Base-by-base conservation (phyloP, 2,797 vertebrate genomes). In the Momotus momota region DNA sequence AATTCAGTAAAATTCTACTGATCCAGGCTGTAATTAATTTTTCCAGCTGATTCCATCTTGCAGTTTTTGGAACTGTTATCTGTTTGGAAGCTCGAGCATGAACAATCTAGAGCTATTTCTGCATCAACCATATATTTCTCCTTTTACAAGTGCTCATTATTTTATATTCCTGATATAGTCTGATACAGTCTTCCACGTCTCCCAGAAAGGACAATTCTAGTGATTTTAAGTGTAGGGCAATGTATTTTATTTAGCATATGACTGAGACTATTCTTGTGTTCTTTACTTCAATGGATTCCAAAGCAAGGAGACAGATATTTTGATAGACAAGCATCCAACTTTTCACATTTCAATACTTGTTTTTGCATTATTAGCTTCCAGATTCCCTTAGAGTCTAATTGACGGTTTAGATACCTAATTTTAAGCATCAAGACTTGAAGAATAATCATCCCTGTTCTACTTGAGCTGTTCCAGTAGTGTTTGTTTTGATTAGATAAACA, bases 401-500 rank as follows among this genome's bases (percentile, higher is more conserved):
- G 38, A 86, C 81, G 43, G 82, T 91, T 96, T 80, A 95, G 64
- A 80, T 77, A 45, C 23, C 10, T n/a, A 71, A 88, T 95, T 93
- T 91, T 78, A 80, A 87, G 25, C 52, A 85, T 49, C n/a, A 48
- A 88, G 51, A 77, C 60, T 66, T 52, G 27, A 81, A 86, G 49
- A 88, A 90, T 67, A 89, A 89, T 85, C 35, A 73, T 45, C 41
- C 14, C 10, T 58, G 29, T 93, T 91, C 84, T 92, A 77, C 81
- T 80, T 70, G 65, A 92, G 48, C 31, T 89, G 45, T 89, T 91
- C 79, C 86, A 78, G 60, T 52, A 83, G 69, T 54, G 61, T 85
- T 82, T 95, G 84, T 89, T 89, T 95, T 91, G 81, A 94, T 95
- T 91, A 96, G 93, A 92, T 95, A 94, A 87, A 92, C 54, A 22